Evolutionary conservation across 2,797 vertebrate genomes (phyloP).

Genomic region (Champsocephalus gunnari): DNA sequence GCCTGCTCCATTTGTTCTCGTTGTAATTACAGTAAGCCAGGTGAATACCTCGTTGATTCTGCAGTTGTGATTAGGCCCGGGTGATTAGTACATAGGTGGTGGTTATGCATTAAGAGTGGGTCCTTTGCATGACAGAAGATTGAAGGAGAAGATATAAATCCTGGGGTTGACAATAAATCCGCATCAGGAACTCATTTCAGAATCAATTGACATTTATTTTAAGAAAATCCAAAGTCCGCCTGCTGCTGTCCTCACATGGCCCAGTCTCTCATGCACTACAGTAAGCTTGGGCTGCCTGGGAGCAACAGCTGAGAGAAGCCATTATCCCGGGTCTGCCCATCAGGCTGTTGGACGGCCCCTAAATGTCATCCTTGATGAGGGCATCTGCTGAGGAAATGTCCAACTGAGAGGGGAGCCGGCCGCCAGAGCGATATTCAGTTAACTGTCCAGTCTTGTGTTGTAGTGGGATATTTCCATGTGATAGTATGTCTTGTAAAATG

Average conservation of each 20-base stretch:
- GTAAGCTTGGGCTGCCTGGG: slow-evolving; percentile 13
- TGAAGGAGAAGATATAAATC: slow-evolving; percentile 21
- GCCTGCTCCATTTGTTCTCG: slow-evolving; percentile 38
- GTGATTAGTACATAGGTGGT: slow-evolving; percentile 78
- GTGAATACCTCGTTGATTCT: slow-evolving; percentile 71
- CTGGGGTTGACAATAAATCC: slow-evolving; percentile 27
- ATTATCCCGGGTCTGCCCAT: slow-evolving; percentile 40
- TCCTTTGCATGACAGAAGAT: slow-evolving; percentile 52
- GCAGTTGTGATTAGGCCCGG: slow-evolving; percentile 70
- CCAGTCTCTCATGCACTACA: slow-evolving; percentile 7
- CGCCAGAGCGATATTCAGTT: not conserved
- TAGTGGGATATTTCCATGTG: too few species aligned
- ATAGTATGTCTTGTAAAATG: too few species aligned
- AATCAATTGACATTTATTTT: not conserved
- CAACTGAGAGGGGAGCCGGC: slow-evolving; percentile 8
- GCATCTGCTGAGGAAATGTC: slow-evolving; percentile 35
- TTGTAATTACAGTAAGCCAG: slow-evolving; percentile 35
- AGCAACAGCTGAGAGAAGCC: slow-evolving; percentile 41
- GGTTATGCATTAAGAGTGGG: slow-evolving; percentile 72
- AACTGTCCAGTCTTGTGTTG: not conserved
- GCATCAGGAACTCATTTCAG: not conserved
- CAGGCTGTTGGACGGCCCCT: slow-evolving; percentile 41
- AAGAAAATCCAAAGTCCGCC: not conserved
- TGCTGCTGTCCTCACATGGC: slow-evolving; percentile 13
- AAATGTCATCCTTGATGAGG: slow-evolving; percentile 56